Base-by-base conservation (phyloP, 2,797 vertebrate genomes). In the Ciconia nigra region DNA sequence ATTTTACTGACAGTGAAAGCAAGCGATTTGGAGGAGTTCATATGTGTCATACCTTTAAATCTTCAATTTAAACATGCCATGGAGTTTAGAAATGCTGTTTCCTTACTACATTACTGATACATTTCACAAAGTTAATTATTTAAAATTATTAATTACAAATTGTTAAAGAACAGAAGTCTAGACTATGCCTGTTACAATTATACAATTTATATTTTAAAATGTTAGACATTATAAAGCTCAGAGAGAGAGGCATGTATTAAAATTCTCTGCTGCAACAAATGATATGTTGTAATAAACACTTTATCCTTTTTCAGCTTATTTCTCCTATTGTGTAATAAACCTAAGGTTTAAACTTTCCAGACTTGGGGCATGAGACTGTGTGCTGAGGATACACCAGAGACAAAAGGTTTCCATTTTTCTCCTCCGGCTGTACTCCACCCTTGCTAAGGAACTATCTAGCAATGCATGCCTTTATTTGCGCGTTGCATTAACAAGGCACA, bases 321-420 rank as follows among this genome's bases (percentile, higher is more conserved):
- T 93, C 71, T 61, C 65, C 58, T 55, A 59, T 35, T 61, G 61
- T 74, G 66, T 67, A 86, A 95, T 33, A 89, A 89, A 78, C 44
- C 89, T 11, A 25, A 76, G 88, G 77, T 95, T 97, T 90, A 94
- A 97, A 97, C 94, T 97, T 98, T 96, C 35, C 54, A 51, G 59
- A 94, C 83, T 74, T 71, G 83, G 77, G 91, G 84, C 65, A 42
- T 2, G 74, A 83, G 80, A 33, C 42, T 6, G 61, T 47, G 70
- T 71, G 67, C 88, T 82, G 90, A 97, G 97, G 95, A 97, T 97
- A 96, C 94, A 97, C 93, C 20, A 55, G 93, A 98, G 97, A 98
- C 98, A 98, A 98, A 98, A 98, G 98, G 97, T 96, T 98, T 98
- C 97, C 97, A 97, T 98, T 97, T 98, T 97, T 80, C 96, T 95